Conservation (phyloP, 2,113 vertebrate genomes). For the Sclerurus mexicanus region DNA sequence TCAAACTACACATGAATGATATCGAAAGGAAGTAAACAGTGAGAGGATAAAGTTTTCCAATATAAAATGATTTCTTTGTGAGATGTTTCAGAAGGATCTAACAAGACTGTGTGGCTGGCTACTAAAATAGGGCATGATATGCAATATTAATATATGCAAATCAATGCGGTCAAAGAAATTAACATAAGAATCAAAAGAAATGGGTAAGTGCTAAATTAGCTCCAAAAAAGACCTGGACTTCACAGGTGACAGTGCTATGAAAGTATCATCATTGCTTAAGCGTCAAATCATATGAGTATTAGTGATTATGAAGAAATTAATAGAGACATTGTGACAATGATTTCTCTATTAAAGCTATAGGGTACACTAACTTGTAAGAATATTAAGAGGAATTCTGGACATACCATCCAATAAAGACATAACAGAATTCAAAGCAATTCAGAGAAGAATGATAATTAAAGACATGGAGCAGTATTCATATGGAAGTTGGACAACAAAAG, state of each 20-base stretch:
- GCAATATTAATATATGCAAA: not conserved
- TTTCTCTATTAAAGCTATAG: not conserved
- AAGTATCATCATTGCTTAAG: not conserved
- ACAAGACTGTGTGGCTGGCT: not conserved
- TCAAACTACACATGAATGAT: not conserved
- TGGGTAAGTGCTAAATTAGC: not conserved
- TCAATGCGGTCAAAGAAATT: not conserved
- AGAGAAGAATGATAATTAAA: not conserved
- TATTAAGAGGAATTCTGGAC: not conserved
- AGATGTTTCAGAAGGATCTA: not conserved
- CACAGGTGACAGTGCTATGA: not conserved
- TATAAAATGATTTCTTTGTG: not conserved
- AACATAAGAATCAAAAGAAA: not conserved
- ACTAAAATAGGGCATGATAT: not conserved
- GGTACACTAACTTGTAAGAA: not conserved
- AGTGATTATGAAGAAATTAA: not conserved
- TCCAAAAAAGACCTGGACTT: not conserved
- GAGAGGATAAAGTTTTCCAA: not conserved
- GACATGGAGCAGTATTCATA: not conserved
- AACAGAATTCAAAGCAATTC: not conserved
- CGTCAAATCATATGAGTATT: not conserved
- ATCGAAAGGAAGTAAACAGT: not conserved
- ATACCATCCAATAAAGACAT: not conserved
- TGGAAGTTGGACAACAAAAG: constrained; percentile 7
- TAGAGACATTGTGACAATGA: not conserved